These are phyloP conservation scores for Magallana angulata DNA, from an alignment of 1,140 invertebrate species.

Conservation along the genomic window DNA sequence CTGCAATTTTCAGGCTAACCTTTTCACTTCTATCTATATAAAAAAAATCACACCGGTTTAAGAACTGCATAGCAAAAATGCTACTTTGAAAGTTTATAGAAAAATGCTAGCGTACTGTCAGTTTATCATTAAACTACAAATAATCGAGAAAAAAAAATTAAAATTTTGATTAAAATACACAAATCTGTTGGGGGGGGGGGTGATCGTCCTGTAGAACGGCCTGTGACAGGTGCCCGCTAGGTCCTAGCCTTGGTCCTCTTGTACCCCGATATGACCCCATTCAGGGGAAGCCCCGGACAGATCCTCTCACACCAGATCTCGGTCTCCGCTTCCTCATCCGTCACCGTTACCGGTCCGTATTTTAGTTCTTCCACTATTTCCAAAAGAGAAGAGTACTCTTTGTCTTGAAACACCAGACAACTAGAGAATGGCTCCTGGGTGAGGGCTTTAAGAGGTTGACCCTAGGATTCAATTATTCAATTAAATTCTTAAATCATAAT, in stretches of 20 bases:
- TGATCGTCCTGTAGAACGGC: background rate
- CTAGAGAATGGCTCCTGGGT: background rate
- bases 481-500: too few relatives aligned
- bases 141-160: background rate
- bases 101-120: too few relatives aligned
- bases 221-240: background rate
- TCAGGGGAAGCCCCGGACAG: slow-evolving; percentile 24
- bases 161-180: background rate
- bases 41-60: too few relatives aligned
- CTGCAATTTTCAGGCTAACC: too few relatives aligned
- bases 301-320: background rate
- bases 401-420: slow-evolving; percentile 14
- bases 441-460: slow-evolving; percentile 7
- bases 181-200: background rate
- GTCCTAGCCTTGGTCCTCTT: background rate
- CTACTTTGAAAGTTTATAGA: too few relatives aligned
- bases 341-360: slow-evolving; percentile 4
- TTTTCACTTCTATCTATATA: too few relatives aligned
- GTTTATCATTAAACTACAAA: too few relatives aligned
- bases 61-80: too few relatives aligned
- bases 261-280: slow-evolving; percentile 13
- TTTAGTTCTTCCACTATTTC: slow-evolving; percentile 31
- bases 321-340: background rate
- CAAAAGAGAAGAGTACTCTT: background rate
- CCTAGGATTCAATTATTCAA: background rate